Evolutionary conservation across 2,113 vertebrate species (phyloP), one percentile per base, ranked within the genome.

Genomic region (Formicarius rufipectus): DNA sequence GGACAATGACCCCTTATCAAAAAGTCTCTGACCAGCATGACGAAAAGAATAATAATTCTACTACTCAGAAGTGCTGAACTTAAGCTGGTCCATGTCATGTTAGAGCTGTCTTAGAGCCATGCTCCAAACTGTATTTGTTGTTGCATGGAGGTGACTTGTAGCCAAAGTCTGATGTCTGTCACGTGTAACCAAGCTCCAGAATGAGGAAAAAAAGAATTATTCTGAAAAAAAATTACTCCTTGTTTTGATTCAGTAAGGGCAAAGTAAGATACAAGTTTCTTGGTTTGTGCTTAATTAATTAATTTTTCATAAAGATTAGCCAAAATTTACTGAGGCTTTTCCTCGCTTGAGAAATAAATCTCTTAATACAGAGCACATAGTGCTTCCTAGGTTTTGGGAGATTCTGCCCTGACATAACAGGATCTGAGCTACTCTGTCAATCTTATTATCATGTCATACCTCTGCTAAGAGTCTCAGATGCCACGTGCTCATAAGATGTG

Each of bases 401-500:
- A 33, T 35, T 90, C 33, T 56, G 4, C 19, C 31, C 33, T 79
- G 53, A 12, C 53, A 23, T 3, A 23, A 18, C 20, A 63, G 60
- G 23, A 42, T 44, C 47, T 0, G 10, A 87, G 25, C 33, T 50
- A 49, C 21, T 33, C 88, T 60, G 18, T 83, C n/a, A 10, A 7
- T 28, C n/a, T 18, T 15, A 10, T 1, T 25, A 12, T 55, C 49
- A n/a, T 1, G 1, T 47, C 0, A 1, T 63, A 55, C 63, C 33
- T 71, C 56, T 87, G 53, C 73, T 72, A 33, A 39, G 62, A 56
- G n/a, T 53, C 42, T 59, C 4, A 3, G 33, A 21, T 63, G 53
- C 37, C 0, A 7, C 24, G 22, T 39, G 42, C 71, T 47, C 20
- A 4, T 4, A 28, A 42, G n/a, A 42, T 68, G 37, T 30, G 73